Percentiles rank a stretch among this genome's conserved stretches.
Evolutionary conservation across 2,888 invertebrate genomes (phyloP).

Genomic region (Elmis aenea): DNA sequence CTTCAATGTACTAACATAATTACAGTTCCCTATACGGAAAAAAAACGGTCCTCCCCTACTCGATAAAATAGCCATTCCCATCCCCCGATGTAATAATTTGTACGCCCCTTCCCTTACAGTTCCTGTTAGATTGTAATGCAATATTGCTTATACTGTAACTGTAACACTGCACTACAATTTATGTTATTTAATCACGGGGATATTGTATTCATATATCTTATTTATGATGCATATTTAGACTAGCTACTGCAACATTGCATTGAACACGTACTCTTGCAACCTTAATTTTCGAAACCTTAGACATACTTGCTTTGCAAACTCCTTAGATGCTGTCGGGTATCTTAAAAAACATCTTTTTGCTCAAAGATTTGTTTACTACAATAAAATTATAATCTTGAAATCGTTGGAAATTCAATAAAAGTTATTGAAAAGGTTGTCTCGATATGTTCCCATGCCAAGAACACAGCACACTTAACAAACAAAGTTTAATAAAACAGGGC

Average conservation of each 20-base stretch:
- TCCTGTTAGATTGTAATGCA: slow-evolving; percentile 35
- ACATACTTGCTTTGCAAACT: too few relatives aligned
- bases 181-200: slow-evolving; percentile 36
- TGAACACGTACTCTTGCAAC: slow-evolving; percentile 6
- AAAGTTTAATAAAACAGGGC: too few relatives aligned
- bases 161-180: slow-evolving; percentile 32
- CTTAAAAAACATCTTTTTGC: too few relatives aligned
- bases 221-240: slow-evolving; percentile 16
- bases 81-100: slow-evolving; percentile 24
- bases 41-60: slow-evolving; percentile 35
- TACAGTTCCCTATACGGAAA: slow-evolving; percentile 36
- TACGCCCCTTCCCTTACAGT: slow-evolving; percentile 16
- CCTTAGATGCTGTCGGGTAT: too few relatives aligned
- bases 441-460: too few relatives aligned
- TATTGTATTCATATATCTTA: slow-evolving; percentile 26
- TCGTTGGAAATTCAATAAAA: too few relatives aligned
- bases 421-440: too few relatives aligned
- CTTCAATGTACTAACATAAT: slow-evolving; percentile 42
- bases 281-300: too few relatives aligned
- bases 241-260: slow-evolving; percentile 10
- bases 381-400: too few relatives aligned
- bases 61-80: slow-evolving; percentile 37
- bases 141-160: slow-evolving; percentile 41
- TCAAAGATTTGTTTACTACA: too few relatives aligned
- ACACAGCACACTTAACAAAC: too few relatives aligned